These are phyloP conservation scores for Drosophila truncata DNA, from an alignment of 1,140 invertebrate genomes.

Conservation along the genomic window DNA sequence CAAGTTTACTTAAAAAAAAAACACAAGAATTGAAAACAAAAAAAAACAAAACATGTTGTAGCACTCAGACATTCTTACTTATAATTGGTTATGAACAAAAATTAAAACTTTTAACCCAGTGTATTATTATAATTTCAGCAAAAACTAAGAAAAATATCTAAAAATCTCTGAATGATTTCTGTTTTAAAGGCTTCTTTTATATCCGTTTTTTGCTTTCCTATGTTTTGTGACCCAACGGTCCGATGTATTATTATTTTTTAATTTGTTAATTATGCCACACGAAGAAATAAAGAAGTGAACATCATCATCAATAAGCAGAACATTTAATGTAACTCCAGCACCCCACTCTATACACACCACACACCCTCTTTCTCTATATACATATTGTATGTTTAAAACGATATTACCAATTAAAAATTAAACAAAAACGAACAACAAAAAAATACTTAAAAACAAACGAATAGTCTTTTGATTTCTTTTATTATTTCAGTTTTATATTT, in stretches of 20 bases:
- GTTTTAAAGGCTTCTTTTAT: slow-evolving; percentile 24
- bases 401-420: slow-evolving; percentile 69
- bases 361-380: slow-evolving; percentile 33
- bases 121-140: slow-evolving; percentile 40
- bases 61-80: slow-evolving; percentile 23
- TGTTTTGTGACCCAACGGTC: slow-evolving; percentile 8
- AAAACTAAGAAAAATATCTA: slow-evolving; percentile 1
- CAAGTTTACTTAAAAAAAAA: slow-evolving; percentile 43
- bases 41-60: slow-evolving; percentile 5
- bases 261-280: slow-evolving; percentile 58
- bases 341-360: slow-evolving; percentile 30
- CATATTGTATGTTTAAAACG: slow-evolving; percentile 70
- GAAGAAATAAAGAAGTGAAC: slow-evolving; percentile 24
- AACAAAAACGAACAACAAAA: slow-evolving; percentile 63
- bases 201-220: slow-evolving; percentile 15
- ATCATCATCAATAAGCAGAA: slow-evolving; percentile 25
- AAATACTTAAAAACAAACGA: slow-evolving; percentile 50
- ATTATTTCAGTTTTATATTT: slow-evolving; percentile 30
- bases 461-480: slow-evolving; percentile 61
- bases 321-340: slow-evolving; percentile 70
- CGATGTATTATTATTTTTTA: slow-evolving; percentile 77
- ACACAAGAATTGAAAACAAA: slow-evolving; percentile 18
- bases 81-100: slow-evolving; percentile 22
- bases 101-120: slow-evolving; percentile 53
- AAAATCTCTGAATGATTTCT: slow-evolving; percentile 28